Evolutionary conservation across 2,888 invertebrate species (phyloP).

Genomic region (Ectemnius cavifrons): DNA sequence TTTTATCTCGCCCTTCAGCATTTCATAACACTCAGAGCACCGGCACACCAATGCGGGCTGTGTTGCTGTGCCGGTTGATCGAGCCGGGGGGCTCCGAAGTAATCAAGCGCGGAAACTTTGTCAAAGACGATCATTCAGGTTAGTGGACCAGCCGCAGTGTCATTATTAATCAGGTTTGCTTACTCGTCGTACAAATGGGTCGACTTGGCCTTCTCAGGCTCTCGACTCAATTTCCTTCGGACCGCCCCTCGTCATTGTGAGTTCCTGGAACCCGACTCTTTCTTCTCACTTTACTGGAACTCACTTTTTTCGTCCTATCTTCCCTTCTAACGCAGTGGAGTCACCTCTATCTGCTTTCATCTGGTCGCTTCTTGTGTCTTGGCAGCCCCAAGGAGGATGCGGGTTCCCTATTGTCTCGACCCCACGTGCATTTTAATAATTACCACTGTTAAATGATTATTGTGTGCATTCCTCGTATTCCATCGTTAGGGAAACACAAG

Average conservation of each 20-base stretch:
- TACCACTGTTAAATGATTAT: too few relatives aligned
- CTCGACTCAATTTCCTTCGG: constrained; percentile 10
- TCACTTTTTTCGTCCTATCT: neutral
- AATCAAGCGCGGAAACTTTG: constrained; percentile 23
- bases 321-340: neutral
- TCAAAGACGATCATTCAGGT: constrained; percentile 38
- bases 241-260: neutral
- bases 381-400: too few relatives aligned
- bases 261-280: constrained; percentile 4
- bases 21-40: constrained; percentile 3
- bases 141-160: constrained; percentile 25
- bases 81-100: constrained; percentile 26
- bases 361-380: too few relatives aligned
- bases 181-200: constrained; percentile 2
- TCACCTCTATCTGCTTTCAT: too few relatives aligned
- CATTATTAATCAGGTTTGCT: constrained; percentile 19
- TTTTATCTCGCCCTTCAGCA: constrained; percentile 35
- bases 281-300: neutral
- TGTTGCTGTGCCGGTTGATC: constrained; percentile 24
- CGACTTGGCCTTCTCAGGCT: neutral
- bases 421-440: too few relatives aligned
- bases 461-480: too few relatives aligned
- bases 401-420: too few relatives aligned
- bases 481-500: too few relatives aligned
- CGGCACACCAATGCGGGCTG: too few relatives aligned